Evolutionary conservation across 2,888 invertebrate species (phyloP).

Genomic region (Cecidostiba fungosa): DNA sequence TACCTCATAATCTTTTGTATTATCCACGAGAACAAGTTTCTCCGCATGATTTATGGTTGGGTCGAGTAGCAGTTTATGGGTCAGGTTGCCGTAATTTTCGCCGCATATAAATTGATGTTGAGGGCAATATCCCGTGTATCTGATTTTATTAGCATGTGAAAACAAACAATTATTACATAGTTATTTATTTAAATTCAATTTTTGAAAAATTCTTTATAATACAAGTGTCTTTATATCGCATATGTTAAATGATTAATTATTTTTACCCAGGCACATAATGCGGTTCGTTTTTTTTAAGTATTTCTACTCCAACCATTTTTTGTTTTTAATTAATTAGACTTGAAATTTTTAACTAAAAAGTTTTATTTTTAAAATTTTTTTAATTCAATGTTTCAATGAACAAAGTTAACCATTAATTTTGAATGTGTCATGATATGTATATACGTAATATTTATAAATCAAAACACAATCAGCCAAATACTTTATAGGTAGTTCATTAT

Average conservation of each 20-base stretch:
- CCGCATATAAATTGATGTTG: slow-evolving; percentile 88
- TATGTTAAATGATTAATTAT: not conserved
- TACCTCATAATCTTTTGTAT: slow-evolving; percentile 85
- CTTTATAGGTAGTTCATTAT: not conserved
- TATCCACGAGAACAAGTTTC: slow-evolving; percentile 85
- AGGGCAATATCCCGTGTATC: slow-evolving; percentile 90
- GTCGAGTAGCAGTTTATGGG: slow-evolving; percentile 86
- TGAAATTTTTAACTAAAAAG: slow-evolving; percentile 41
- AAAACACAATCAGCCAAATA: not conserved
- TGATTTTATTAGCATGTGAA: not conserved
- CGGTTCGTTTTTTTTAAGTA: slow-evolving; percentile 57
- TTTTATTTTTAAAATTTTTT: not conserved
- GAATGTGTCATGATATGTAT: not conserved
- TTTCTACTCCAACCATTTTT: slow-evolving; percentile 62
- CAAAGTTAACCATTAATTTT: slow-evolving; percentile 49
- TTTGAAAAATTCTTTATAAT: too few species aligned
- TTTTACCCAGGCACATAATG: slow-evolving; percentile 63
- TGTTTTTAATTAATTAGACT: not conserved
- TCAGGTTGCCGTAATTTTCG: slow-evolving; percentile 88
- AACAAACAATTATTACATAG: not conserved
- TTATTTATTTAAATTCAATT: not conserved
- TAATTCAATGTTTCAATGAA: not conserved
- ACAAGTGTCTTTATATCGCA: not conserved
- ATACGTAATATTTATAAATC: not conserved
- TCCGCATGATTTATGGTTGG: slow-evolving; percentile 88